A percentile compares a stretch with the other conserved stretches of the same genome.
These are phyloP conservation scores for Chloebia gouldiae DNA, from an alignment of 2,113 vertebrate species.

Conservation along the genomic window DNA sequence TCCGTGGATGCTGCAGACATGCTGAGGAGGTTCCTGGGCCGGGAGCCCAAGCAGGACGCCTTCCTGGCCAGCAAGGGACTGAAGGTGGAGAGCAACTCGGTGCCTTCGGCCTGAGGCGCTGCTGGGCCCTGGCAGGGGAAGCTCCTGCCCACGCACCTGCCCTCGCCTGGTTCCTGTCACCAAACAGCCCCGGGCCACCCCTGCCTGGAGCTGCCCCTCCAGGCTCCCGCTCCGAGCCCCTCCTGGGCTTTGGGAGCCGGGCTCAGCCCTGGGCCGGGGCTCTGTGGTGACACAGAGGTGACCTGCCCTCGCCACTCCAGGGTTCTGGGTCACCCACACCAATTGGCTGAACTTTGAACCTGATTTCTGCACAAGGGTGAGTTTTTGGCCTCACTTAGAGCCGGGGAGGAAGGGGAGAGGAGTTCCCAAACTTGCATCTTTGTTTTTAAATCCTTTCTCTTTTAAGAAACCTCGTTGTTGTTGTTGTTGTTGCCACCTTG, in stretches of 20 bases:
- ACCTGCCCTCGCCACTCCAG: background rate
- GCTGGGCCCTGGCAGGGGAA: background rate
- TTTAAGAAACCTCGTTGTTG: no score
- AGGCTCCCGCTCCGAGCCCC: background rate
- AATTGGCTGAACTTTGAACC: slow-evolving; percentile 21
- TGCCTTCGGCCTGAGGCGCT: slow-evolving; percentile 76
- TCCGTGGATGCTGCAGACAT: slow-evolving; percentile 87
- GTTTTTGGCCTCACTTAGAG: background rate
- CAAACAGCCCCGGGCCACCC: background rate
- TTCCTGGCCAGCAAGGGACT: slow-evolving; percentile 97
- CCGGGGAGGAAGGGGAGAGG: background rate
- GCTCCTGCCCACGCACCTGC: background rate
- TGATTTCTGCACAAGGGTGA: background rate
- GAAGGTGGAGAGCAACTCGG: slow-evolving; percentile 59
- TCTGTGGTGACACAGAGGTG: background rate
- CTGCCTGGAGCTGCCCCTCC: background rate
- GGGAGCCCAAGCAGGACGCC: slow-evolving; percentile 91
- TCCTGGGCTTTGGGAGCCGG: background rate
- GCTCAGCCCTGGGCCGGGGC: background rate
- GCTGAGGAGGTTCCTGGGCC: slow-evolving; percentile 89
- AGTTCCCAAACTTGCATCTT: background rate
- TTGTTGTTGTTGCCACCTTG: no score
- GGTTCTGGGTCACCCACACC: background rate
- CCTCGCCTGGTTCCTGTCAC: background rate
- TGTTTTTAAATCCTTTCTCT: background rate